Evolutionary conservation across 1,140 invertebrate species (phyloP), one percentile per base, ranked within the genome.

Genomic region (Leptestheria dahalacensis): DNA sequence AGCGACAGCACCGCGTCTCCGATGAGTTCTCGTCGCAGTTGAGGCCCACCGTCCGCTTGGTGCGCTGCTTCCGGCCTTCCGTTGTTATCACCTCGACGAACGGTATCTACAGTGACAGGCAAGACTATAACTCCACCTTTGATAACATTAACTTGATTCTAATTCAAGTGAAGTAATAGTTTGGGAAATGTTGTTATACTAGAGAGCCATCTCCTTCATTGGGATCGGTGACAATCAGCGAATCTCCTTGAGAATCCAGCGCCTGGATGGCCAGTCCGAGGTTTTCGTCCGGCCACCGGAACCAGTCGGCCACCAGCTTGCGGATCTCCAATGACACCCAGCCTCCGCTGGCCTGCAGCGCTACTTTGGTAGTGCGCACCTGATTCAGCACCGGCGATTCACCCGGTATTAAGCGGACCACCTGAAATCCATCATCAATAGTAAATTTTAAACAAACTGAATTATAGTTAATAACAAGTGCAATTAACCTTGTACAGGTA

Each of bases 1-100:
- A 93, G 15, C 88, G 82, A 69, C 91, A 94, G 71, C 91, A 93
- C 23, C 87, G 78, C 3, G 80, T 78, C 66, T 93, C 87, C 59
- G 84, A 78, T 4, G 79, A 82, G 48, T 80, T 79, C 62, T 87
- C 85, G 62, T 85, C 81, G 72, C 86, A 89, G 66, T 84, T 83
- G 54, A 88, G 77, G 15, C 82, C 84, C 29, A 85, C 77, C 66
- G 80, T 88, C n/a, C 88, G 77, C 64, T 86, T 81, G 48, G 79
- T 79, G 9, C 80, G 62, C 53, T 82, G 72, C 69, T 81, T 74
- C 68, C 78, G 73, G 61, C 75, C 77, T 64, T 83, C 78, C 63
- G 77, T 77, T 29, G 82, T 77, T 67, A 82, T 75, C 64, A 91
- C 77, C 71, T 92, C 88, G 66, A 91, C 79, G 66, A 84, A 89